A percentile compares a stretch with the other conserved stretches of the same genome.
Conservation (phyloP, 2,113 vertebrate species). For the Urocynchramus pylzowi region DNA sequence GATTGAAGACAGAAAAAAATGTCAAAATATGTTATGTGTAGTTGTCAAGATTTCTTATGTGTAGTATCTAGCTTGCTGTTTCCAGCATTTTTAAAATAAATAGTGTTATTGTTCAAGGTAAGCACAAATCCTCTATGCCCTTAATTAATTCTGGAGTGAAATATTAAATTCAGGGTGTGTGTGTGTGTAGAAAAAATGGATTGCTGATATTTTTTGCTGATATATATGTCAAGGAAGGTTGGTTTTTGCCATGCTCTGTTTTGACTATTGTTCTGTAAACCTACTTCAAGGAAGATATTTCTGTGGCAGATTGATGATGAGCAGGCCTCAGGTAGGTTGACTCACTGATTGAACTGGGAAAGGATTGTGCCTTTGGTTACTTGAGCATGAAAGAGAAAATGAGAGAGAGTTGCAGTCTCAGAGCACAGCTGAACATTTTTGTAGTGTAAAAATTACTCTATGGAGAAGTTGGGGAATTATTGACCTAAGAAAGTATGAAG, state of each 20-base stretch:
- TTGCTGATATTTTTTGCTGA: neutral
- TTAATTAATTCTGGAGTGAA: neutral
- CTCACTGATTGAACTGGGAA: neutral
- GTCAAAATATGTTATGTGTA: neutral
- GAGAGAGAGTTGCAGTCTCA: neutral
- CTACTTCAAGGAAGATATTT: neutral
- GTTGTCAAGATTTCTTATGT: neutral
- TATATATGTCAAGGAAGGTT: neutral
- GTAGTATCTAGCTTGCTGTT: neutral
- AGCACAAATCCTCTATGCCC: neutral
- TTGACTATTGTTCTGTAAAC: neutral
- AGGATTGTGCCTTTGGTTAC: neutral
- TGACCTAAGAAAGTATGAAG: neutral
- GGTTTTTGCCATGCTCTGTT: neutral
- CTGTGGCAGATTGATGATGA: neutral
- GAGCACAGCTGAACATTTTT: neutral
- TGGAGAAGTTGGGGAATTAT: neutral
- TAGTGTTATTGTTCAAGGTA: neutral
- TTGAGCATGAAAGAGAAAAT: neutral
- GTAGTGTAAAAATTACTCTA: neutral
- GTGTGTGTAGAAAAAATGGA: neutral
- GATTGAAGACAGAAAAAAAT: neutral
- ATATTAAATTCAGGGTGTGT: neutral
- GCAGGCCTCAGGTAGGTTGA: neutral
- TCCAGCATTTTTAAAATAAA: neutral